A percentile compares a stretch with the other conserved stretches of the same genome.
These are phyloP conservation scores for Latrodectus elegans DNA, from an alignment of 2,888 invertebrate species.

Conservation along the genomic window DNA sequence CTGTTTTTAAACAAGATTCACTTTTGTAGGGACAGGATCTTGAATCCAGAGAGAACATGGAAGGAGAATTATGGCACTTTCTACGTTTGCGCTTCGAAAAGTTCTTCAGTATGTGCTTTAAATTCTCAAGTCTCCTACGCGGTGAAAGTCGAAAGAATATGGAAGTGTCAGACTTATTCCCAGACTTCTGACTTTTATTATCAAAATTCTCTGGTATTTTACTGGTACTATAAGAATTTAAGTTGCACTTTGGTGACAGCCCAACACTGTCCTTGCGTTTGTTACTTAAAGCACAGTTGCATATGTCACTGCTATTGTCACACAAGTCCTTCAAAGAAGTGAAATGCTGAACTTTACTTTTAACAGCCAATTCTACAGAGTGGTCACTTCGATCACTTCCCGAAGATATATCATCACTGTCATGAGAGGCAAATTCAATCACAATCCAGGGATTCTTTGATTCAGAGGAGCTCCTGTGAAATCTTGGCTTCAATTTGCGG, in stretches of 20 bases:
- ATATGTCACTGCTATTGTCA: constrained; percentile 26
- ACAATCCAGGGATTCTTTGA: constrained; percentile 71
- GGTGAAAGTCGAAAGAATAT: constrained; percentile 60
- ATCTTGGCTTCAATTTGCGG: constrained; percentile 68
- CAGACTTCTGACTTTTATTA: background rate
- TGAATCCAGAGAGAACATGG: constrained; percentile 34
- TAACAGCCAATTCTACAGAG: constrained; percentile 68
- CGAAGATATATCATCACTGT: constrained; percentile 53
- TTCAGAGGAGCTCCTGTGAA: constrained; percentile 64
- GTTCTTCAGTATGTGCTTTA: constrained; percentile 56
- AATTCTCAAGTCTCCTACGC: constrained; percentile 50
- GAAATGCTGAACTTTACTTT: constrained; percentile 60
- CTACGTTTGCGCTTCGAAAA: constrained; percentile 45
- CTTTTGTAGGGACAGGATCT: constrained; percentile 43
- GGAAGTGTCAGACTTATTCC: constrained; percentile 47
- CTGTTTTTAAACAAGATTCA: constrained; percentile 50
- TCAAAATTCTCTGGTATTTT: constrained; percentile 16
- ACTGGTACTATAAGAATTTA: constrained; percentile 22
- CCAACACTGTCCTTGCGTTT: constrained; percentile 35
- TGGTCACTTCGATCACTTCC: constrained; percentile 62
- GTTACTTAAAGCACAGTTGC: constrained; percentile 57
- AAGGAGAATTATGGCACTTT: constrained; percentile 35
- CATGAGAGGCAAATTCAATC: constrained; percentile 70
- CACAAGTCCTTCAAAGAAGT: constrained; percentile 57
- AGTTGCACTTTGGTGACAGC: constrained; percentile 42